These are phyloP conservation scores for Drosophila basisetae DNA, from an alignment of 2,888 invertebrate genomes.

Conservation along the genomic window DNA sequence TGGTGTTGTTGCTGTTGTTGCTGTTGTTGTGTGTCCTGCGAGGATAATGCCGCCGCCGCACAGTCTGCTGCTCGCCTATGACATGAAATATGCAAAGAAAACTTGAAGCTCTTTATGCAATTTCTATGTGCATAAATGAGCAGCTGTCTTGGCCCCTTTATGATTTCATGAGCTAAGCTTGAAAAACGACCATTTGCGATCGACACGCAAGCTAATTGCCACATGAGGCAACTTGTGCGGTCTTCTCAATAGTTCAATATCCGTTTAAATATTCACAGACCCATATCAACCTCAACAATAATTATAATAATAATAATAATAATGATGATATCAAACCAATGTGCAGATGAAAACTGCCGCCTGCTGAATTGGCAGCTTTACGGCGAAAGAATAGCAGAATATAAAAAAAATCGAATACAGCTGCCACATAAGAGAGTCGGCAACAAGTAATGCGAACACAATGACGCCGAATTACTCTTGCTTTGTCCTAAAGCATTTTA, in stretches of 20 bases:
- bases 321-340: conserved; percentile 43
- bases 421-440: conserved; percentile 6
- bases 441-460: neutral
- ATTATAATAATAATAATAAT: conserved; percentile 12
- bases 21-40: conserved; percentile 36
- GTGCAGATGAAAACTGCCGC: conserved; percentile 18
- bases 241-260: conserved; percentile 62
- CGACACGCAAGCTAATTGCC: conserved; percentile 61
- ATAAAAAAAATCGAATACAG: conserved; percentile 40
- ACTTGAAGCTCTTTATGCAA: conserved; percentile 44
- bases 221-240: conserved; percentile 63
- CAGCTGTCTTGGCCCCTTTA: conserved; percentile 12
- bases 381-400: neutral
- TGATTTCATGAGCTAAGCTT: conserved; percentile 38
- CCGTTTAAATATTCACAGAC: conserved; percentile 20
- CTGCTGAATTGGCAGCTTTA: conserved; percentile 30
- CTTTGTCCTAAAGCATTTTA: neutral
- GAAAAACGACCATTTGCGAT: conserved; percentile 28
- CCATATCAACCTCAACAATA: conserved; percentile 20
- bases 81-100: conserved; percentile 72
- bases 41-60: conserved; percentile 4
- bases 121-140: conserved; percentile 26
- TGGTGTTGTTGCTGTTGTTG: conserved; percentile 13
- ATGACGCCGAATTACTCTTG: conserved; percentile 32
- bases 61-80: conserved; percentile 40